A percentile compares a stretch with the other conserved stretches of the same genome.
phyloP scores from a whole-genome alignment of 2,797 vertebrate genomes.

The Schizopygopsis malacanthus region DNA sequence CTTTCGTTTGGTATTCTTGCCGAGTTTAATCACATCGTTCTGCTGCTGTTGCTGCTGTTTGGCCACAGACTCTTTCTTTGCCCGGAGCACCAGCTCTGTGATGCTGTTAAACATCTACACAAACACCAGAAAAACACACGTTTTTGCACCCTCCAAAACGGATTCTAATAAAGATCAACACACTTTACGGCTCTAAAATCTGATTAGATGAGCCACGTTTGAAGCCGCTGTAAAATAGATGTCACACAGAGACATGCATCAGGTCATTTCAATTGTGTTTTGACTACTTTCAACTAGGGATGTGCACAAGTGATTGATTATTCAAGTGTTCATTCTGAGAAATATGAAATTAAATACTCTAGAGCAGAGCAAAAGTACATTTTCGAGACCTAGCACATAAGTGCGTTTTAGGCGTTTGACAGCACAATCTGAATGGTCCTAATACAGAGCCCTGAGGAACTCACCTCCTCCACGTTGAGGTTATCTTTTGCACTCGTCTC shows the following conservation, averaged over 20 bases:
- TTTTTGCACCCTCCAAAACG: not conserved
- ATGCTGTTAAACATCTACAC: constrained; percentile 99
- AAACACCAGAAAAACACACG: constrained; percentile 21
- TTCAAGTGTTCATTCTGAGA: not conserved
- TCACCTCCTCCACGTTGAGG: constrained; percentile 96
- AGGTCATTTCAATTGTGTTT: not conserved
- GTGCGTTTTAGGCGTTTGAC: not conserved
- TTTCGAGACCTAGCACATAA: no score
- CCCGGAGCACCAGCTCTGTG: constrained; percentile 96
- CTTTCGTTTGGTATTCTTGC: constrained; percentile 98
- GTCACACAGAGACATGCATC: not conserved
- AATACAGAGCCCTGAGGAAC: not conserved
- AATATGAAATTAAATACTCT: not conserved
- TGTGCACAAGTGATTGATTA: not conserved
- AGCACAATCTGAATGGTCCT: not conserved
- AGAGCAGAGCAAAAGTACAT: not conserved
- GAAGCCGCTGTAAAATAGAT: not conserved
- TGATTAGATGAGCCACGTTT: not conserved
- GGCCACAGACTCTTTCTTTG: constrained; percentile 96
- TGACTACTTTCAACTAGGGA: not conserved
- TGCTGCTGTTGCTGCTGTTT: constrained; percentile 98
- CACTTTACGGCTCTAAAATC: not conserved
- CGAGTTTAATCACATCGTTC: constrained; percentile 98
- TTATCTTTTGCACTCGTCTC: constrained; percentile 99
- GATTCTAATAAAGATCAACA: not conserved